Base-by-base conservation (phyloP, 1,140 invertebrate genomes). In the Drosophila littoralis region DNA sequence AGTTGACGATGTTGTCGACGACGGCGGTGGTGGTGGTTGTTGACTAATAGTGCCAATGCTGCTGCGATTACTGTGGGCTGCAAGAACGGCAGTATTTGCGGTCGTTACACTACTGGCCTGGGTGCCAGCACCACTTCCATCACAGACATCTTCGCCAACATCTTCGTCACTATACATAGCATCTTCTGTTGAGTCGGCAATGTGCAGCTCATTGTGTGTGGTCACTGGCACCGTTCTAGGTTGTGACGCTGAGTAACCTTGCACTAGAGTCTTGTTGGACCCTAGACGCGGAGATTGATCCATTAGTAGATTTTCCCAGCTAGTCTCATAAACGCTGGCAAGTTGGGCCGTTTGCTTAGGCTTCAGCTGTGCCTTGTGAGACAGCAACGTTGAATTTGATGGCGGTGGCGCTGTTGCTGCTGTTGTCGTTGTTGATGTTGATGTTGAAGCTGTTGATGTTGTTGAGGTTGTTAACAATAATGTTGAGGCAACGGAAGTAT, bases 311-410 rank as follows among this genome's bases (percentile, higher is more conserved):
- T 92, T 92, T 63, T 92, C 92, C 75, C 90, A 88, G 58, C 92
- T 92, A 0, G 91, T 90, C 67, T 92, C 92, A 59, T 91, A 92
- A 6, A 92, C 92, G 60, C 92, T 92, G 8, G 89, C 92, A 8
- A 92, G 46, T 9, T 86, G 83, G 0, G 79, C 82, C 12, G 77
- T 51, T 13, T 84, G 77, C 63, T 91, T 92, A 6, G 90, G 68
- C 52, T 92, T 92, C 13, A 88, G 48, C 54, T 82, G 76, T 1
- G 76, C 40, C 45, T 92, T 92, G 35, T 84, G 69, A 1, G 59
- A 12, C 50, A 75, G 28, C 38, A 65, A 43, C 7, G 50, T 36
- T 32, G 77, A 33, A 12, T 38, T 35, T n/a, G n/a, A 45, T 58
- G 6, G 3, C 58, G 7, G n/a, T n/a, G 9, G n/a, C 42, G 50